Evolutionary conservation across 2,113 vertebrate species (phyloP).

Genomic region (Ginglymostoma cirratum): DNA sequence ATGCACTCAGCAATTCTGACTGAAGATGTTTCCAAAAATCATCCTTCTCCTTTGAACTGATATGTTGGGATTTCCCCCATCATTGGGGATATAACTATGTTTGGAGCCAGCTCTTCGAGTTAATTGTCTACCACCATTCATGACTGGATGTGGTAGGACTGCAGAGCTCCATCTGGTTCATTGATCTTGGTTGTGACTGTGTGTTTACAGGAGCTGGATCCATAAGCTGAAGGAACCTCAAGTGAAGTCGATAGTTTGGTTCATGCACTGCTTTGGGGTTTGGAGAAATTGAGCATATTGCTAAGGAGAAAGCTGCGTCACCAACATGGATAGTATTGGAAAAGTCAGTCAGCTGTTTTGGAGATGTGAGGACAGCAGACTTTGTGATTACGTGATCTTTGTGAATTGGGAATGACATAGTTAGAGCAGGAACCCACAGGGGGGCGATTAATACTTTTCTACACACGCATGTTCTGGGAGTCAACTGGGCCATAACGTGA

Average conservation of each 20-base stretch:
- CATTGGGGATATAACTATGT: no score
- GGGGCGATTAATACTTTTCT: slow-evolving; percentile 18
- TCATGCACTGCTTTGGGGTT: neutral
- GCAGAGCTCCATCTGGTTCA: neutral
- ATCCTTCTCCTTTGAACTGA: no score
- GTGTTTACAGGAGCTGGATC: neutral
- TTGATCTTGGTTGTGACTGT: neutral
- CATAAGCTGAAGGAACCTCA: neutral
- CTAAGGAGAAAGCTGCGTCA: neutral
- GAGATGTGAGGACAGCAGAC: neutral
- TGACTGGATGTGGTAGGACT: neutral
- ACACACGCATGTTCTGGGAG: neutral
- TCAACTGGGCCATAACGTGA: slow-evolving; percentile 13
- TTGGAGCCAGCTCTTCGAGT: no score
- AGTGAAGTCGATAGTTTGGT: neutral
- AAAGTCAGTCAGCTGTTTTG: neutral
- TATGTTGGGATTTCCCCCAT: no score
- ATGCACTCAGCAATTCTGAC: no score
- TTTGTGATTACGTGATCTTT: neutral
- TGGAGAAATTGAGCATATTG: neutral
- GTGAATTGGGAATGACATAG: neutral
- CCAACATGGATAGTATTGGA: neutral
- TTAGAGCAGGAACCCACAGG: neutral
- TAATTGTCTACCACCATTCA: no score
- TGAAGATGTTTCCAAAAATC: no score